Conservation (phyloP, 2,888 invertebrate genomes). For the Agrotis puta region DNA sequence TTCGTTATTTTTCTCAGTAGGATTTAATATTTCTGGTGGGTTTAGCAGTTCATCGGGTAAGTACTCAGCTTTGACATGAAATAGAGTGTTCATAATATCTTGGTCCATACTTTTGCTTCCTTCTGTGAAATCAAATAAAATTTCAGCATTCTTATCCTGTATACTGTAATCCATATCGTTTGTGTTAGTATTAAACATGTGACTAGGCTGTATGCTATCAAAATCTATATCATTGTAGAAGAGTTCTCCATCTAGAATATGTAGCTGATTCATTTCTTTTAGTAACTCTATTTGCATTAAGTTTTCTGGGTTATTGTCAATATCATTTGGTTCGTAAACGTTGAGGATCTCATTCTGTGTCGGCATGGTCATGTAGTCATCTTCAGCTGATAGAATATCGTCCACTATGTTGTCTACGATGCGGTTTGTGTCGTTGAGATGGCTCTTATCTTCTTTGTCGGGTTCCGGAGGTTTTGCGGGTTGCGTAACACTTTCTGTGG, state of each 20-base stretch:
- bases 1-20: constrained; percentile 68
- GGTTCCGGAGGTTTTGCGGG: constrained; percentile 56
- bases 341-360: constrained; percentile 78
- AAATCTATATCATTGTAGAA: constrained; percentile 86
- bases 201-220: constrained; percentile 83
- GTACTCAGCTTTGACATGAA: constrained; percentile 78
- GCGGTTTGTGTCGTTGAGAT: constrained; percentile 66
- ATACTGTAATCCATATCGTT: constrained; percentile 77
- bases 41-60: constrained; percentile 82
- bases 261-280: constrained; percentile 86
- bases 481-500: constrained; percentile 35
- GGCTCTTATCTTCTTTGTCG: constrained; percentile 70
- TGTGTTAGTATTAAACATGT: constrained; percentile 81
- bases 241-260: constrained; percentile 84
- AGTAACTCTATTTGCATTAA: constrained; percentile 85
- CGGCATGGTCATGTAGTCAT: constrained; percentile 84
- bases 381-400: constrained; percentile 86
- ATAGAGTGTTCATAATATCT: constrained; percentile 83
- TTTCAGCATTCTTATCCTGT: constrained; percentile 76
- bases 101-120: constrained; percentile 80
- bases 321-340: constrained; percentile 70
- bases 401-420: constrained; percentile 87
- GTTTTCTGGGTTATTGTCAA: constrained; percentile 75
- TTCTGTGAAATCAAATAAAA: constrained; percentile 81
- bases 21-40: constrained; percentile 70